These are phyloP conservation scores for Pachliopta kotzebuea DNA, from an alignment of 2,888 invertebrate genomes.

Conservation along the genomic window DNA sequence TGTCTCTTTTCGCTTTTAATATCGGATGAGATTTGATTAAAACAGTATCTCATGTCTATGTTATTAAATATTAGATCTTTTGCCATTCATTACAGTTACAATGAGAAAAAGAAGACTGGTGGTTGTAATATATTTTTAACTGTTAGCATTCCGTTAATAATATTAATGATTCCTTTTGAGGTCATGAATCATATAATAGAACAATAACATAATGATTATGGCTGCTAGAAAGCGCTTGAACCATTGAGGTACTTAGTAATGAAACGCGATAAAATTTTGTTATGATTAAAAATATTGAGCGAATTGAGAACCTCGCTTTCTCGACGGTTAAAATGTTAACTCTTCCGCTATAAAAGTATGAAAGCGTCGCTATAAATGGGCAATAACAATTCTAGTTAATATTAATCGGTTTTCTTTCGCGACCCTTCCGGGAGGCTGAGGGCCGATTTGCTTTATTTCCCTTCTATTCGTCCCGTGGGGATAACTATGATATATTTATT, in stretches of 20 bases:
- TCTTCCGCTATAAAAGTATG: constrained; percentile 77
- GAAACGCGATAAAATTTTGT: no score
- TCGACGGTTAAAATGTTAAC: constrained; percentile 47
- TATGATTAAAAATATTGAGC: no score
- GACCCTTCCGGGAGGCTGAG: constrained; percentile 62
- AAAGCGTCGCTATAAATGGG: constrained; percentile 65
- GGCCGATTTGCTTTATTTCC: constrained; percentile 76
- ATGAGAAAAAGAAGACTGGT: constrained; percentile 1
- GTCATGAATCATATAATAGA: no score
- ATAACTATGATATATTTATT: constrained; percentile 79
- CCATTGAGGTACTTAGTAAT: no score
- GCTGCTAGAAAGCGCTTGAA: no score
- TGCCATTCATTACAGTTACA: constrained; percentile 17
- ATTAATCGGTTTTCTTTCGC: constrained; percentile 79
- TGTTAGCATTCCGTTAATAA: no score
- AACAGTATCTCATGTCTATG: constrained; percentile 30
- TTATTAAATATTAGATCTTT: constrained; percentile 26
- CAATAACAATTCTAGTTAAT: constrained; percentile 78
- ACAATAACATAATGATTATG: no score
- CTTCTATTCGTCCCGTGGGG: constrained; percentile 70
- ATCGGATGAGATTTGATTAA: constrained; percentile 58
- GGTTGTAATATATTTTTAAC: neutral
- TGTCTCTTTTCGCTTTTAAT: constrained; percentile 59
- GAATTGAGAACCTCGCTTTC: no score
- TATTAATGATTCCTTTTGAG: no score